These are phyloP conservation scores for Tetrax tetrax DNA, from an alignment of 2,113 vertebrate genomes.

Conservation along the genomic window DNA sequence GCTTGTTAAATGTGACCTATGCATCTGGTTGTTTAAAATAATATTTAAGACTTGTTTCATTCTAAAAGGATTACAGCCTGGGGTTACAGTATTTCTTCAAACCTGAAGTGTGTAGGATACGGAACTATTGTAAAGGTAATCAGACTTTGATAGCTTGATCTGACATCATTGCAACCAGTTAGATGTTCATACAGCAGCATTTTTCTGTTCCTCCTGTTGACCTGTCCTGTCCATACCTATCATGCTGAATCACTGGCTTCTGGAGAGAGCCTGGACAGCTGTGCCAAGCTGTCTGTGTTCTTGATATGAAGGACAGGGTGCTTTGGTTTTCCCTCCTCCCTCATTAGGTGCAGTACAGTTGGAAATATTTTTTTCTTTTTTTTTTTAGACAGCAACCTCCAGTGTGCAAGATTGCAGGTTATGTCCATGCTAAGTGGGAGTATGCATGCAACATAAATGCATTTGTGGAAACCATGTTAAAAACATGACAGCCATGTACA, in stretches of 20 bases:
- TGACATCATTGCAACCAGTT: not conserved
- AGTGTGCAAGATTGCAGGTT: not conserved
- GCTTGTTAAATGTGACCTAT: not conserved
- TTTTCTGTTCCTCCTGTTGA: not conserved
- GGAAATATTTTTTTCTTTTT: not conserved
- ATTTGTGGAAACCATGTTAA: not conserved
- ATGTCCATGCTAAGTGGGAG: not conserved
- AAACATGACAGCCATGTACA: not conserved
- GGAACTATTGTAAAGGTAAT: not conserved
- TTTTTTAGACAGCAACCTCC: not conserved
- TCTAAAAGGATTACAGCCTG: not conserved
- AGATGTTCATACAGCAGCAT: not conserved
- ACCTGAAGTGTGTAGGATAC: not conserved
- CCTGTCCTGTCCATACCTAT: not conserved
- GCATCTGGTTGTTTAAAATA: not conserved
- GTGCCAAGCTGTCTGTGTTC: not conserved
- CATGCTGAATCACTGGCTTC: conserved; percentile 31
- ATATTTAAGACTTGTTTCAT: not conserved
- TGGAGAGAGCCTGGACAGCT: not conserved
- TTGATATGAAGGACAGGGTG: not conserved
- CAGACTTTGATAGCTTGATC: not conserved
- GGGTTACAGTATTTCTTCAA: not conserved
- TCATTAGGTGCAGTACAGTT: not conserved
- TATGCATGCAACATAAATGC: not conserved
- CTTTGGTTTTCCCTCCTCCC: not conserved